A percentile compares a stretch with the other conserved stretches of the same genome.
These are phyloP conservation scores for Eucidaris tribuloides DNA, from an alignment of 35 echinoderm and acorn worm genomes.

Conservation along the genomic window DNA sequence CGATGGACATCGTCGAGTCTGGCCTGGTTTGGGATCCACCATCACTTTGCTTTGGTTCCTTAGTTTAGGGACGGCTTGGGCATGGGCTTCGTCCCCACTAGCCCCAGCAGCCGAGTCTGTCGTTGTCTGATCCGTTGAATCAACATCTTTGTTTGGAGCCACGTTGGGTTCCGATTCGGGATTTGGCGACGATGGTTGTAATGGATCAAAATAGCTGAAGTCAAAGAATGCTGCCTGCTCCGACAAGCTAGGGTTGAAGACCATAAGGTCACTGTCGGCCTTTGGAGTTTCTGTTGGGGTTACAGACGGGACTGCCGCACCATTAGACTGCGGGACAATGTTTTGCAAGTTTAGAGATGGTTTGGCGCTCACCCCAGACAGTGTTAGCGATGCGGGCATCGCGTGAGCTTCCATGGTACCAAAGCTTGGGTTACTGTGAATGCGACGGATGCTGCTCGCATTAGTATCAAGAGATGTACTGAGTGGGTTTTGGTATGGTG, in stretches of 20 bases:
- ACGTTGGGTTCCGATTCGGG: neutral
- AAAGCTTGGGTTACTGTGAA: slow-evolving; percentile 6
- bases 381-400: neutral
- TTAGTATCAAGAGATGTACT: neutral
- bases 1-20: slow-evolving; percentile 3
- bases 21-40: neutral
- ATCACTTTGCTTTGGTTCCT: neutral
- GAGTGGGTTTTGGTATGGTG: neutral
- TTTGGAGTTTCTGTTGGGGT: neutral
- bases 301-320: neutral
- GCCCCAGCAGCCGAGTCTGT: neutral
- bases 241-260: slow-evolving; percentile 42
- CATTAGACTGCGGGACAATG: neutral
- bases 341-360: neutral
- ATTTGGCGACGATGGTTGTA: slow-evolving; percentile 6
- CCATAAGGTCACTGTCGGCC: slow-evolving; percentile 55
- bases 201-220: slow-evolving; percentile 79
- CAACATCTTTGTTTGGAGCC: neutral
- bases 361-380: neutral
- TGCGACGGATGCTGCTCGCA: neutral
- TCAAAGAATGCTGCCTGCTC: slow-evolving; percentile 46
- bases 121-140: neutral
- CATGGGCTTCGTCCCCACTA: neutral
- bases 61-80: neutral
- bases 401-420: neutral